These are phyloP conservation scores for Oscheius sp. DNA, from an alignment of 2,888 invertebrate species.

Conservation along the genomic window DNA sequence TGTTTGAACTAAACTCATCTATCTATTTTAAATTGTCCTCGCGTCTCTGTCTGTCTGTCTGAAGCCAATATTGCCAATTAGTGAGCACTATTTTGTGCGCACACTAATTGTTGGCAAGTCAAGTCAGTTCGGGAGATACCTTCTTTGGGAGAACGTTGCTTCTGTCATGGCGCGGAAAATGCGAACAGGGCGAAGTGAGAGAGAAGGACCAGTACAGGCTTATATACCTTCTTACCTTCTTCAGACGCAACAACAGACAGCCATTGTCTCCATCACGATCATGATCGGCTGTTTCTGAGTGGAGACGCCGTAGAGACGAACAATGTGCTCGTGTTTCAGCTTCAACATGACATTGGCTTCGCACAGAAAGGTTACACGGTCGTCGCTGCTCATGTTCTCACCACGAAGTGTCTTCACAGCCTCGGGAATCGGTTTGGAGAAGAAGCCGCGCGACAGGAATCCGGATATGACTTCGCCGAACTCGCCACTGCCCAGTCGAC, in stretches of 20 bases:
- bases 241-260: constrained; percentile 40
- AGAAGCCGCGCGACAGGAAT: constrained; percentile 47
- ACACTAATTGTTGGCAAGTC: too few species aligned
- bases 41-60: too few species aligned
- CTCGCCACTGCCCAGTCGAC: constrained; percentile 58
- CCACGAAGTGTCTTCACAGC: constrained; percentile 61
- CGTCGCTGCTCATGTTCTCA: constrained; percentile 51
- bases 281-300: constrained; percentile 62
- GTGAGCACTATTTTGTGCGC: too few species aligned
- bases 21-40: too few species aligned
- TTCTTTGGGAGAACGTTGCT: too few species aligned
- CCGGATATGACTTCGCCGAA: constrained; percentile 62
- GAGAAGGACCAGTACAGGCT: too few species aligned
- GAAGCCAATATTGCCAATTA: too few species aligned
- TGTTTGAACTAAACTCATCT: too few species aligned
- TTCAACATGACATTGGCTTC: constrained; percentile 65
- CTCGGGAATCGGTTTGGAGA: constrained; percentile 57
- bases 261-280: constrained; percentile 62
- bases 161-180: too few species aligned
- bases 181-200: too few species aligned
- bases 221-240: background rate
- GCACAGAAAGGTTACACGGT: constrained; percentile 57
- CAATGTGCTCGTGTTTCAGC: constrained; percentile 58
- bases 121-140: too few species aligned
- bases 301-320: constrained; percentile 59